Evolutionary conservation across 2,888 invertebrate genomes (phyloP).

Genomic region (Diogma glabrata): DNA sequence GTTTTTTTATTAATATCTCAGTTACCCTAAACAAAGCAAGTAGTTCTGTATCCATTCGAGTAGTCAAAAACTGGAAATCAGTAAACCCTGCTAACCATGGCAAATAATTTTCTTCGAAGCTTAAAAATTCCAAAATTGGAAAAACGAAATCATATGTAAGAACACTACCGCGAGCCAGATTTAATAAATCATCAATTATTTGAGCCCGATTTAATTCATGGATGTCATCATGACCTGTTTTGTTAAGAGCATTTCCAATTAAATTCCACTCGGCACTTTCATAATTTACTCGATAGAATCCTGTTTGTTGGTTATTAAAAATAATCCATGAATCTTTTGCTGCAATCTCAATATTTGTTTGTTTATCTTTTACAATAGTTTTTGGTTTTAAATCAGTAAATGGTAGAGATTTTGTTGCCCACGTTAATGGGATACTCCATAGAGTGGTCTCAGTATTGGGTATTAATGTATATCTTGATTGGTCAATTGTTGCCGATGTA

Average conservation of each 20-base stretch:
- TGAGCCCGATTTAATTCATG: slow-evolving; percentile 62
- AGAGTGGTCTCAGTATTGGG: slow-evolving; percentile 13
- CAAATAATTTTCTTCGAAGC: slow-evolving; percentile 54
- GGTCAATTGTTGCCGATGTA: neutral
- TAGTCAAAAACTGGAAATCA: slow-evolving; percentile 32
- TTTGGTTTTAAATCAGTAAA: neutral
- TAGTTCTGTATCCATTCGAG: slow-evolving; percentile 17
- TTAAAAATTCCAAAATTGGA: slow-evolving; percentile 54
- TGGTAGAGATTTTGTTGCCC: neutral
- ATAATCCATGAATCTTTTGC: slow-evolving; percentile 40
- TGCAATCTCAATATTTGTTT: too few relatives aligned
- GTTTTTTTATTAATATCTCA: neutral
- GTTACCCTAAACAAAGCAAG: slow-evolving; percentile 16
- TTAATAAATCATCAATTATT: slow-evolving; percentile 67
- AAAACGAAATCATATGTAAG: slow-evolving; percentile 51
- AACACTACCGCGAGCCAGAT: slow-evolving; percentile 55
- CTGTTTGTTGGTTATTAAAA: slow-evolving; percentile 48
- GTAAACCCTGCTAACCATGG: slow-evolving; percentile 63
- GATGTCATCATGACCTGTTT: slow-evolving; percentile 38
- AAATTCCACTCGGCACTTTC: slow-evolving; percentile 45
- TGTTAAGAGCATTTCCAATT: slow-evolving; percentile 37
- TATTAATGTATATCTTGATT: slow-evolving; percentile 17
- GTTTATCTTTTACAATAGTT: neutral
- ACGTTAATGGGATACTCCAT: slow-evolving; percentile 36
- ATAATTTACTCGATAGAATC: slow-evolving; percentile 57